Conservation (phyloP, 2,888 invertebrate species). For the Antheraea yamamai region DNA sequence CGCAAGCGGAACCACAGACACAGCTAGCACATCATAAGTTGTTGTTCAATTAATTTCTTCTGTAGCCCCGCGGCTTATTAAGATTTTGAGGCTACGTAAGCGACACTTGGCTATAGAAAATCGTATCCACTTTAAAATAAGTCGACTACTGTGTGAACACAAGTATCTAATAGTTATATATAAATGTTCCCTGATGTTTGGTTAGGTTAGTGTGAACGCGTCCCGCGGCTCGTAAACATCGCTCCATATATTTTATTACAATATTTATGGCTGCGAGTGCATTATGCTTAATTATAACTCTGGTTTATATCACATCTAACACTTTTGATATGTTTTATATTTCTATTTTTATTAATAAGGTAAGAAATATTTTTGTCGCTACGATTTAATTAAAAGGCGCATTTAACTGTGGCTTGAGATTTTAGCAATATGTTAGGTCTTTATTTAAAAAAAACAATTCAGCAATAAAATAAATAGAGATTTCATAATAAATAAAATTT, state of each 20-base stretch:
- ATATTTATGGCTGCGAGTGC: neutral
- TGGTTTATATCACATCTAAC: neutral
- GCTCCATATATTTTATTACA: constrained; percentile 21
- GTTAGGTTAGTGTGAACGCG: neutral
- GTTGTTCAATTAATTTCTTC: neutral
- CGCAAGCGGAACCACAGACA: too few relatives aligned
- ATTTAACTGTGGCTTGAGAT: neutral
- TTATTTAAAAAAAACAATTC: neutral
- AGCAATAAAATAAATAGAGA: too few relatives aligned
- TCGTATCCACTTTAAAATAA: neutral
- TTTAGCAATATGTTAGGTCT: neutral
- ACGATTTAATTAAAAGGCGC: neutral
- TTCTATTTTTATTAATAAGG: neutral
- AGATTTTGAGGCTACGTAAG: neutral
- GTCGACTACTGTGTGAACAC: neutral
- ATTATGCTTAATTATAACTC: constrained; percentile 11
- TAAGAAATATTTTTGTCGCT: neutral
- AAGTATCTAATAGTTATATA: neutral
- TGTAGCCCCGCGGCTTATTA: too few relatives aligned
- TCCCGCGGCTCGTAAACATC: constrained; percentile 14
- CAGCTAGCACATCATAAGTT: neutral
- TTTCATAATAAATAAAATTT: too few relatives aligned
- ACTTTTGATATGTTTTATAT: neutral
- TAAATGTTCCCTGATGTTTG: neutral
- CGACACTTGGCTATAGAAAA: neutral